Percentiles rank a stretch among this genome's conserved stretches.
Evolutionary conservation across 2,797 vertebrate species (phyloP).

Genomic region (Cheirogaleus major): DNA sequence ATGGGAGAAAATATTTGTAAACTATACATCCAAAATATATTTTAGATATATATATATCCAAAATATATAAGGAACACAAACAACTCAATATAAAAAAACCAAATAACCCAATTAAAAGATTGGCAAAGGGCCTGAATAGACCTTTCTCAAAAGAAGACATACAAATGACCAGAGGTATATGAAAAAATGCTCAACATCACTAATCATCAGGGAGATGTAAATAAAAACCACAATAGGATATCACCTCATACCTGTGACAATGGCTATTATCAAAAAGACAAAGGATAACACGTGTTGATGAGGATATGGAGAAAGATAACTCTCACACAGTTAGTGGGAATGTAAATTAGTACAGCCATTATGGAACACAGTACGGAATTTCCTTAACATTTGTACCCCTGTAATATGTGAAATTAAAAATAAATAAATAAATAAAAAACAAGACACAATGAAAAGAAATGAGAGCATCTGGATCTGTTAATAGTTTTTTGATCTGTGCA

Average conservation of each 20-base stretch:
- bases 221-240: not conserved
- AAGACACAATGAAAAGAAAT: no score
- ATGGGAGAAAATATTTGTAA: not conserved
- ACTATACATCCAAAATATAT: not conserved
- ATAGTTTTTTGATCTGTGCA: no score
- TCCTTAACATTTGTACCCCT: not conserved
- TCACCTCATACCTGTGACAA: not conserved
- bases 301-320: not conserved
- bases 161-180: not conserved
- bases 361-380: not conserved
- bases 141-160: not conserved
- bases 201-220: not conserved
- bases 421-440: no score
- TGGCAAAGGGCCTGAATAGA: not conserved
- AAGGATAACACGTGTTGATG: not conserved
- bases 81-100: not conserved
- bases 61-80: not conserved
- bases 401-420: no score
- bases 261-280: not conserved
- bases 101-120: not conserved
- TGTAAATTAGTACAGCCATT: not conserved
- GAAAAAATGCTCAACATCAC: not conserved
- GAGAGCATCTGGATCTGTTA: no score
- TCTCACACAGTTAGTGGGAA: not conserved
- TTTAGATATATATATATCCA: not conserved